Conservation (phyloP, 2,797 vertebrate genomes). For the Sebastes glaucus region DNA sequence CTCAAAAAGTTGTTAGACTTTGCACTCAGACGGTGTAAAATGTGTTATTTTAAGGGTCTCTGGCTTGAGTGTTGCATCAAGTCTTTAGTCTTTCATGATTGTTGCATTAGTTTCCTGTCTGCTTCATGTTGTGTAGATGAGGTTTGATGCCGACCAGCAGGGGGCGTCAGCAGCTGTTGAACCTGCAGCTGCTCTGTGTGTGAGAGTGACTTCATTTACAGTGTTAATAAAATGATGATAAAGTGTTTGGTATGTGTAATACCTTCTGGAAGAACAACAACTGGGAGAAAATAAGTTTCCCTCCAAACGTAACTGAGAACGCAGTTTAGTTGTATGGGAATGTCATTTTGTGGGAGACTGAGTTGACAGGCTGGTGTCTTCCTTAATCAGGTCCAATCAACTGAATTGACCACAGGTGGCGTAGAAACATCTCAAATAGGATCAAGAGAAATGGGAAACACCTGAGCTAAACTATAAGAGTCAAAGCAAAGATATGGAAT, state of each 20-base stretch:
- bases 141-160: constrained; percentile 47
- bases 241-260: not conserved
- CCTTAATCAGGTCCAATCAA: too few species aligned
- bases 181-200: not conserved
- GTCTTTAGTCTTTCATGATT: not conserved
- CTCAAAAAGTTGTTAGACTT: not conserved
- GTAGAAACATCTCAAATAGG: too few species aligned
- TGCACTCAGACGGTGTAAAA: not conserved
- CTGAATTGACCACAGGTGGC: too few species aligned
- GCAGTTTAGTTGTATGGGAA: too few species aligned
- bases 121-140: not conserved
- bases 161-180: constrained; percentile 43
- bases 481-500: not conserved
- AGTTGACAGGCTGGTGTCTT: too few species aligned
- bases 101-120: not conserved
- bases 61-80: too few species aligned
- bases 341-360: too few species aligned
- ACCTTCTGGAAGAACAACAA: not conserved
- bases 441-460: too few species aligned
- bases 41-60: not conserved
- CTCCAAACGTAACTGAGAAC: too few species aligned
- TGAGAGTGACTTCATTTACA: constrained; percentile 1
- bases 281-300: too few species aligned
- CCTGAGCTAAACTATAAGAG: too few species aligned
- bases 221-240: constrained; percentile 42